Evolutionary conservation across 2,797 vertebrate genomes (phyloP).

Genomic region (Oreochromis mossambicus): DNA sequence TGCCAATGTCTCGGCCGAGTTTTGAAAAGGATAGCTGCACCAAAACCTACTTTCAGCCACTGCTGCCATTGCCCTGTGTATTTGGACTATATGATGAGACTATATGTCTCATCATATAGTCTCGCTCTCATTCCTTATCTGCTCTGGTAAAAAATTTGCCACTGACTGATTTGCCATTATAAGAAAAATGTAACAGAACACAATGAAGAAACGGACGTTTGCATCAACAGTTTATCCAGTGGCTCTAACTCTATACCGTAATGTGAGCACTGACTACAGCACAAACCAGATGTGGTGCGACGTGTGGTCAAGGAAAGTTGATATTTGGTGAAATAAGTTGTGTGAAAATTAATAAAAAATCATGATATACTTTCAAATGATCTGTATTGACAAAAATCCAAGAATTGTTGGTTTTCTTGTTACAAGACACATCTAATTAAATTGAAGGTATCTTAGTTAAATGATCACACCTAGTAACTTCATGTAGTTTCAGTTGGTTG

Average conservation of each 20-base stretch:
- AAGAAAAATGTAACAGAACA: background rate
- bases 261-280: background rate
- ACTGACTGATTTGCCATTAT: background rate
- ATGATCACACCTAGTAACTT: background rate
- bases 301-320: background rate
- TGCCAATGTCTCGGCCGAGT: rapidly evolving
- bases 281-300: background rate
- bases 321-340: background rate
- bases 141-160: background rate
- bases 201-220: background rate
- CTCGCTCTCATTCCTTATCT: background rate
- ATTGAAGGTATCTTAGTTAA: background rate
- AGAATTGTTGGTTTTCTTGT: background rate
- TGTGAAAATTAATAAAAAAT: background rate
- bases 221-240: background rate
- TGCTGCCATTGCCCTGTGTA: background rate
- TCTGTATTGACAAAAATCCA: background rate
- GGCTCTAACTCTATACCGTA: background rate
- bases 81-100: background rate
- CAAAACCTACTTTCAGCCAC: background rate
- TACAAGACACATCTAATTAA: background rate
- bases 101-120: background rate
- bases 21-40: background rate
- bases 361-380: background rate
- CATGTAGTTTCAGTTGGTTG: background rate